Base-by-base conservation (phyloP, 2,797 vertebrate genomes). In the Philypnodon macrostomus region DNA sequence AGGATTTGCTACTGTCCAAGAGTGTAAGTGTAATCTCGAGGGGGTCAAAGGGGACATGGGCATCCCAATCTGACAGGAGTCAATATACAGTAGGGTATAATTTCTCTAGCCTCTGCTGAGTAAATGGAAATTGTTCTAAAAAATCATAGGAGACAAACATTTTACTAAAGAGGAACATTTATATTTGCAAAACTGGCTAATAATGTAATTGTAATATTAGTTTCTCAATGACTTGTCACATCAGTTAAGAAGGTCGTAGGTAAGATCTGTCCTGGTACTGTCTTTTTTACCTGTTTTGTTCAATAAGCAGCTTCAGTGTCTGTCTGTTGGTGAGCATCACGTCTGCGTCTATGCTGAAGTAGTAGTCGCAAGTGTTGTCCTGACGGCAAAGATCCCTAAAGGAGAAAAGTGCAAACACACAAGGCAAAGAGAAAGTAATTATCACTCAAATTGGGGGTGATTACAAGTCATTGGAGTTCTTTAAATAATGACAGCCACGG, bases 341-440 rank as follows among this genome's bases (percentile, higher is more conserved):
- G 55, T 97, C 94, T 5, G 95, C 79, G 67, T 99, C 96, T n/a
- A 99, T 86, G 80, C 92, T 98, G 71, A 97, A 92, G 80, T 98
- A 99, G 87, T 92, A 94, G 56, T 91, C 90, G 38, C 97, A 99
- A 1, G 81, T 70, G 56, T 86, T 50, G 66, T 98, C 92, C 66
- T 92, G 87, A 13, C 95, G 94, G 75, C 97, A 99, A 66, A 90
- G 77, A 67, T 97, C 92, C 94, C 97, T 99, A 57, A 51, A 50
- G 30, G 46, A 54, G 45, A n/a, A n/a, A n/a, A n/a, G n/a, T n/a
- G 67, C 27, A 53, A 38, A 58, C 26, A 74, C 15, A 44, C 44
- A 58, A 18, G 41, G 54, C 13, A 60, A n/a, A n/a, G 29, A 33
- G 19, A 63, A 49, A 49, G 39, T 2, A n/a, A 50, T 49, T 16